Evolutionary conservation across 1,140 invertebrate genomes (phyloP).

Genomic region (Olivierus martensii): DNA sequence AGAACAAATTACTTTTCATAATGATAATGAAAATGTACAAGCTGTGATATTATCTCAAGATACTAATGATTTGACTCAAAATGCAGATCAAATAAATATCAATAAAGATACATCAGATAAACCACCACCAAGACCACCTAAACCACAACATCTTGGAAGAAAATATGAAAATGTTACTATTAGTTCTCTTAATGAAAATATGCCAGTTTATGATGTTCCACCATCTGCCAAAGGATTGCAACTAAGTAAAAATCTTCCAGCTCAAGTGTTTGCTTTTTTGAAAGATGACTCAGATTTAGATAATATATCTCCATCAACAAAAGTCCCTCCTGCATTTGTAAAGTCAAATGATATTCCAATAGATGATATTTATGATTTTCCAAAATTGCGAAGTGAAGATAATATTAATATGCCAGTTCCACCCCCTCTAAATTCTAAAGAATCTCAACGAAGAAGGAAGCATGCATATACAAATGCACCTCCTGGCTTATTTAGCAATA

Average conservation of each 20-base stretch:
- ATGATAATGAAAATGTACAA: no score
- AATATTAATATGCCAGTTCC: constrained; percentile 17
- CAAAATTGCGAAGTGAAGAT: constrained; percentile 43
- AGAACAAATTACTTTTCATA: no score
- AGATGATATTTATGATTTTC: constrained; percentile 58
- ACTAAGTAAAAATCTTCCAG: neutral
- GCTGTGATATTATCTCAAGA: no score
- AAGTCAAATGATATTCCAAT: constrained; percentile 10
- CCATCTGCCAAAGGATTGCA: neutral
- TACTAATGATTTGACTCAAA: no score
- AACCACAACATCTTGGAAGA: constrained; percentile 15
- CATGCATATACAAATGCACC: constrained; percentile 60
- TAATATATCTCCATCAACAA: constrained; percentile 1
- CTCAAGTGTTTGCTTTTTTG: neutral
- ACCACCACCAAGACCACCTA: constrained; percentile 19
- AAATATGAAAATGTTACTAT: constrained; percentile 12
- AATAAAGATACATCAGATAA: neutral
- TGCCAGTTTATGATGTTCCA: constrained; percentile 8
- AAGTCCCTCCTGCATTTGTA: neutral
- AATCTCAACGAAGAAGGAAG: constrained; percentile 25
- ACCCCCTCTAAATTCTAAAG: neutral
- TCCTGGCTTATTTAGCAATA: constrained; percentile 21
- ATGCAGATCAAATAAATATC: no score
- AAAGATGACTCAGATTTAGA: constrained; percentile 1
- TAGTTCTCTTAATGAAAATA: constrained; percentile 5